Evolutionary conservation across 1,140 invertebrate genomes (phyloP), one percentile per base, ranked within the genome.

Genomic region (Whitmania pigra): DNA sequence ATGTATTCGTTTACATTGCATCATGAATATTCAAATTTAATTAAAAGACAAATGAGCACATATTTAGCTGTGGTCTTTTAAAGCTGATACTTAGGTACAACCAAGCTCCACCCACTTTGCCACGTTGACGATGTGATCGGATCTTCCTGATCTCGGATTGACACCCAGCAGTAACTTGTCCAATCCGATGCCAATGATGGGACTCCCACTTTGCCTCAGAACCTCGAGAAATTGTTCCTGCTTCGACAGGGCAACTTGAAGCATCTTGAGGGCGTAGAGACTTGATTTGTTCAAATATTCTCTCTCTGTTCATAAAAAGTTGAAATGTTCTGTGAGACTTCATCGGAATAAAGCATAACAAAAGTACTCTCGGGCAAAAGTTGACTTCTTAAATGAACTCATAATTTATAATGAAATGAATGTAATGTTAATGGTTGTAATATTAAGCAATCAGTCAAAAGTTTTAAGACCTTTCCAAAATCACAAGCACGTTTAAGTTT

Each of bases 81-180:
- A 36, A 36, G 31, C 6, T 36, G 2, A 2, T 2, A 36, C 31
- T 36, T 53, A 18, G 9, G 31, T 25, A 25, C 49, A n/a, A 70
- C 5, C 25, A 57, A 29, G 20, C 25, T 25, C 18, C 55, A 75
- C 80, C 75, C 87, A 90, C 82, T 89, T 90, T 0, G 88, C 85
- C 54, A 92, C 86, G 75, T 90, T 91, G 17, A 91, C 83, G 75
- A 92, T 86, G 77, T 92, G 88, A 79, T 92, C 90, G 0, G 90
- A 88, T 77, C 87, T 87, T 4, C 87, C 86, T 6, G 85, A 88
- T 17, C 88, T 83, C 17, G 88, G 87, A 84, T 93, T 92, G 18
- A 91, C 85, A 72, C 89, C 89, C n/a, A 93, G 80, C 0, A 96
- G 82, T 13, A 96, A 85, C 75, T 90, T 89, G 68, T 89, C 90